Evolutionary conservation across 2,113 vertebrate genomes (phyloP).

Genomic region (Plectropomus leopardus): DNA sequence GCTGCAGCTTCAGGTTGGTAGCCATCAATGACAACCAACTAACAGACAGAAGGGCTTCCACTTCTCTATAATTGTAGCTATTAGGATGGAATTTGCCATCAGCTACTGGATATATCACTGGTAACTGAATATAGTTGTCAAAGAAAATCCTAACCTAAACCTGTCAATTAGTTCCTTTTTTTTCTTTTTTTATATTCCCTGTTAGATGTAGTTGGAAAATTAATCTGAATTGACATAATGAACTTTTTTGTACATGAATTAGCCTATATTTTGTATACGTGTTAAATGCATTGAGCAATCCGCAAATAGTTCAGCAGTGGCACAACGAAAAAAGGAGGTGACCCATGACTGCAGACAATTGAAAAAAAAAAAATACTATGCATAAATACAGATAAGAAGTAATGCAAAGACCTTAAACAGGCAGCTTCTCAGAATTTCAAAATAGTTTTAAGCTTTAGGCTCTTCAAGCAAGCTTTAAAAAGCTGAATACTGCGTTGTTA

Average conservation of each 20-base stretch:
- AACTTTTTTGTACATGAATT: too few species aligned
- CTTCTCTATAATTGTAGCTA: not conserved
- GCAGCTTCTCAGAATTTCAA: too few species aligned
- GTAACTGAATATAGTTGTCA: not conserved
- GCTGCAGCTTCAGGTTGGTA: slow-evolving; percentile 39
- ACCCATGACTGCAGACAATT: not conserved
- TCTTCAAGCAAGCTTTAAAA: too few species aligned
- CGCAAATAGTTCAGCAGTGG: not conserved
- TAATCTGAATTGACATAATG: not conserved
- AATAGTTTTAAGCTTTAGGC: too few species aligned
- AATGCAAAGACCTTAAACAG: too few species aligned
- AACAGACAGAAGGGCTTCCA: not conserved
- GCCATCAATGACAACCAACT: not conserved
- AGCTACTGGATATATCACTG: not conserved
- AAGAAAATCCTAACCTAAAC: not conserved
- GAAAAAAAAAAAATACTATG: too few species aligned
- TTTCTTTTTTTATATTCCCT: too few species aligned
- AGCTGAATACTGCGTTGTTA: too few species aligned
- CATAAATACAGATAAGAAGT: too few species aligned
- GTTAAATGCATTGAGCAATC: not conserved
- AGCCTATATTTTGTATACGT: not conserved
- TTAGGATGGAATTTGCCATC: not conserved
- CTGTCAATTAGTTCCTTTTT: too few species aligned
- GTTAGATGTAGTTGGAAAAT: too few species aligned
- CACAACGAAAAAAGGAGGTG: not conserved